These are phyloP conservation scores for Probaryconus sp. DNA, from an alignment of 1,140 invertebrate species.

Conservation along the genomic window DNA sequence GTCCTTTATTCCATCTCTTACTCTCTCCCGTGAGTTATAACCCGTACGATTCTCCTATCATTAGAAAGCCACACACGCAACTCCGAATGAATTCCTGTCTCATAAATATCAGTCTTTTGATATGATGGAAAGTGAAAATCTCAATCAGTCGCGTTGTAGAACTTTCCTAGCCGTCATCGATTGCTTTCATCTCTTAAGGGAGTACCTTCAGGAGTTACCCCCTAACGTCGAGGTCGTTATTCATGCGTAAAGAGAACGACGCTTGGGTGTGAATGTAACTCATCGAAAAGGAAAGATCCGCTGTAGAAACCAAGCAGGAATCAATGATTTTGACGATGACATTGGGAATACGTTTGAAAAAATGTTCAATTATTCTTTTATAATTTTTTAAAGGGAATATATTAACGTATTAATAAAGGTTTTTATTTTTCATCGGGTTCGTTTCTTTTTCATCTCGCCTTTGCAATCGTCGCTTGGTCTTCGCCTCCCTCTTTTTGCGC, in stretches of 20 bases:
- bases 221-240: conserved; percentile 44
- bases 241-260: conserved; percentile 58
- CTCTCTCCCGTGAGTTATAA: conserved; percentile 3
- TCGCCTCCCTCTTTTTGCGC: conserved; percentile 23
- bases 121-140: conserved; percentile 54
- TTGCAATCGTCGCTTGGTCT: conserved; percentile 5
- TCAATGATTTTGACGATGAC: too few species aligned
- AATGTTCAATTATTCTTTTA: too few species aligned
- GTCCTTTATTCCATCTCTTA: conserved; percentile 10
- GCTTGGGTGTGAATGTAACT: conserved; percentile 58
- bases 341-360: too few species aligned
- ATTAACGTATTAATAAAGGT: conserved; percentile 52
- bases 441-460: conserved; percentile 21
- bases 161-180: conserved; percentile 11
- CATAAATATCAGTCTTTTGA: conserved; percentile 52
- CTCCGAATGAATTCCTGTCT: conserved; percentile 25
- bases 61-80: conserved; percentile 12
- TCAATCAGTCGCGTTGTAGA: conserved; percentile 45
- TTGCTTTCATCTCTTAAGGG: conserved; percentile 40
- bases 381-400: too few species aligned
- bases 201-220: conserved; percentile 44
- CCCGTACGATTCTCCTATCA: conserved; percentile 33
- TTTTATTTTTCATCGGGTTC: conserved; percentile 19
- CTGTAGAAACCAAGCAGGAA: too few species aligned
- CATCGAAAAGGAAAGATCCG: conserved; percentile 58